Evolutionary conservation across 2,888 invertebrate species (phyloP).

Genomic region (Dicyrtomina minuta): DNA sequence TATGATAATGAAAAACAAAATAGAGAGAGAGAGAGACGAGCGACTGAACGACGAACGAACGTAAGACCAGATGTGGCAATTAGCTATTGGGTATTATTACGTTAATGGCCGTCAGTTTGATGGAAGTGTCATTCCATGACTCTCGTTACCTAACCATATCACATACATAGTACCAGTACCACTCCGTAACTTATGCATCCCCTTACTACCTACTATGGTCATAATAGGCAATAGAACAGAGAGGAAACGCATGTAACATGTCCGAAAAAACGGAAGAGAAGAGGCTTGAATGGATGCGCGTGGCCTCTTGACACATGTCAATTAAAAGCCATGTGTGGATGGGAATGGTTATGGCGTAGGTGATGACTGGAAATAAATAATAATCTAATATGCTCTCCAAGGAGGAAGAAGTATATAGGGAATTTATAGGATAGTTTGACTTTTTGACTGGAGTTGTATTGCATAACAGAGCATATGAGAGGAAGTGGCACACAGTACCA

Average conservation of each 20-base stretch:
- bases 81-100: conserved; percentile 27
- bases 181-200: too few relatives aligned
- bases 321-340: conserved; percentile 23
- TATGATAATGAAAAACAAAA: conserved; percentile 15
- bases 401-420: background rate
- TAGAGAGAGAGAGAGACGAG: background rate
- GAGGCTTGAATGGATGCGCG: conserved; percentile 23
- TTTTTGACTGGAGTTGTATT: background rate
- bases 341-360: background rate
- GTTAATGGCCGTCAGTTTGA: conserved; percentile 20
- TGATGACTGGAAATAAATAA: background rate
- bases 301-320: conserved; percentile 37
- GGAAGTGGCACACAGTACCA: too few relatives aligned
- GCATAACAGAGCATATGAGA: too few relatives aligned
- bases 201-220: too few relatives aligned
- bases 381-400: too few relatives aligned
- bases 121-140: conserved; percentile 16
- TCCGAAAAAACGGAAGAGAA: background rate
- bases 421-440: background rate
- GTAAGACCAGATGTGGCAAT: conserved; percentile 32
- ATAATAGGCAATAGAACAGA: too few relatives aligned
- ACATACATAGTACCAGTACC: background rate
- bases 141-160: background rate
- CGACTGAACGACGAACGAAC: conserved; percentile 1
- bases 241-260: too few relatives aligned